Conservation (phyloP, 2,797 vertebrate species). For the Gadopsis marmoratus region DNA sequence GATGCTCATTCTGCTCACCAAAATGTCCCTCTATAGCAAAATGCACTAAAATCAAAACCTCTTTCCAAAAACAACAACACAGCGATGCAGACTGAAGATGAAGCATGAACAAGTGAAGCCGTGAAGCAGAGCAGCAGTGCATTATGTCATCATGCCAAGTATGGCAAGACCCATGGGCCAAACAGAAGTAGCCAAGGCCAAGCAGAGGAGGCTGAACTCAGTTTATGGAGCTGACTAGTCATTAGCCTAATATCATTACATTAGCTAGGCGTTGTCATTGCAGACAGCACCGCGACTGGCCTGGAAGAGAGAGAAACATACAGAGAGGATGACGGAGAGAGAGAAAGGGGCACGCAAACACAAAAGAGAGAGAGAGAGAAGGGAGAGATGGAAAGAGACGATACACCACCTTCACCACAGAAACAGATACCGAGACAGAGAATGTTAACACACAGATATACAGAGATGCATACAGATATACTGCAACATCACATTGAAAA, state of each 20-base stretch:
- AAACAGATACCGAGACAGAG: slow-evolving; percentile 50
- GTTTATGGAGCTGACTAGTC: slow-evolving; percentile 39
- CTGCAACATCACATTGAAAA: slow-evolving; percentile 27
- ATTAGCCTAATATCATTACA: slow-evolving; percentile 77
- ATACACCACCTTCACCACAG: slow-evolving; percentile 60
- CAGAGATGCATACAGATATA: slow-evolving; percentile 32
- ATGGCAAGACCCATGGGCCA: slow-evolving; percentile 62
- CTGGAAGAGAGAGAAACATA: slow-evolving; percentile 75
- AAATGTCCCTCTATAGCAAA: slow-evolving; percentile 45
- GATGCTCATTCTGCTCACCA: slow-evolving; percentile 46
- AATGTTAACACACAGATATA: slow-evolving; percentile 46
- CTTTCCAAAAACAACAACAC: slow-evolving; percentile 32
- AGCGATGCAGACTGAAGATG: slow-evolving; percentile 65
- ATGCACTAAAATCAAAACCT: slow-evolving; percentile 59
- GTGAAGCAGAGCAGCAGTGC: slow-evolving; percentile 70
- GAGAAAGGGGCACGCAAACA: slow-evolving; percentile 49
- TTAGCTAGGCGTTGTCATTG: slow-evolving; percentile 78
- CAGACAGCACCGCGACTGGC: slow-evolving; percentile 68
- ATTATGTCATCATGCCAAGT: slow-evolving; percentile 67
- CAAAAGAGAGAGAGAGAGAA: slow-evolving; percentile 43
- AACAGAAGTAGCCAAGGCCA: slow-evolving; percentile 70
- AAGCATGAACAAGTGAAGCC: slow-evolving; percentile 57
- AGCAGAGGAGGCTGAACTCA: slow-evolving; percentile 67
- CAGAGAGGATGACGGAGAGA: slow-evolving; percentile 54
- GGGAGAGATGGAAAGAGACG: slow-evolving; percentile 45